A percentile compares a stretch with the other conserved stretches of the same genome.
These are phyloP conservation scores for Eupithecia dodoneata DNA, from an alignment of 2,888 invertebrate genomes.

Conservation along the genomic window DNA sequence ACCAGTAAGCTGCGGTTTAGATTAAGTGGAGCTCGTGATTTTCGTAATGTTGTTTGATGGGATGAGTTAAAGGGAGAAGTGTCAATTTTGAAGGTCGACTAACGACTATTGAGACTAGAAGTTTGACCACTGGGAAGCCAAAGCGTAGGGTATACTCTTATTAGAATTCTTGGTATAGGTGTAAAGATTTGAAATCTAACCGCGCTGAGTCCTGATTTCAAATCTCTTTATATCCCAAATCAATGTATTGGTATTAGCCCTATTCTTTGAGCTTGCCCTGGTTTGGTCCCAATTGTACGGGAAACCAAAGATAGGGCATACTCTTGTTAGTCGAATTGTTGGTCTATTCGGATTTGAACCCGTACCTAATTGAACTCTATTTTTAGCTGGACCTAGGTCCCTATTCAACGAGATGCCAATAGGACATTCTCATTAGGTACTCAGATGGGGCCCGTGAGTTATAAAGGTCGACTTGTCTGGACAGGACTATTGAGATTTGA, in stretches of 20 bases:
- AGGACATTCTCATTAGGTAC: not conserved
- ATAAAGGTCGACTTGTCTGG: too few relatives aligned
- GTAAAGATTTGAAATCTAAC: too few relatives aligned
- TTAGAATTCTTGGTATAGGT: too few relatives aligned
- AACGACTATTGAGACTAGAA: not conserved
- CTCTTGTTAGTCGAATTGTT: not conserved
- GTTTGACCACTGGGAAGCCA: not conserved
- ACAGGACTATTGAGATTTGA: not conserved
- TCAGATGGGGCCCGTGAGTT: too few relatives aligned
- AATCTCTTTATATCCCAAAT: too few relatives aligned
- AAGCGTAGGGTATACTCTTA: too few relatives aligned
- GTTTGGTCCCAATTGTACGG: not conserved
- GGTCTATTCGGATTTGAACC: not conserved
- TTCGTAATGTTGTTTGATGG: constrained; percentile 32
- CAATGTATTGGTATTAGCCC: too few relatives aligned
- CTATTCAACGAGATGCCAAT: not conserved
- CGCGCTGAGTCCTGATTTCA: too few relatives aligned
- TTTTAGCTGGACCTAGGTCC: too few relatives aligned
- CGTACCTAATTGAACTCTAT: not conserved
- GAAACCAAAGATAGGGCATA: too few relatives aligned
- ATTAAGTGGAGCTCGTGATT: constrained; percentile 38
- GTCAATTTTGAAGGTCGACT: not conserved
- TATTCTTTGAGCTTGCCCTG: not conserved
- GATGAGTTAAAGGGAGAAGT: constrained; percentile 8
- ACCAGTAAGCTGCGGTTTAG: constrained; percentile 35